Base-by-base conservation (phyloP, 2,888 invertebrate genomes). In the Electrophaes corylata region DNA sequence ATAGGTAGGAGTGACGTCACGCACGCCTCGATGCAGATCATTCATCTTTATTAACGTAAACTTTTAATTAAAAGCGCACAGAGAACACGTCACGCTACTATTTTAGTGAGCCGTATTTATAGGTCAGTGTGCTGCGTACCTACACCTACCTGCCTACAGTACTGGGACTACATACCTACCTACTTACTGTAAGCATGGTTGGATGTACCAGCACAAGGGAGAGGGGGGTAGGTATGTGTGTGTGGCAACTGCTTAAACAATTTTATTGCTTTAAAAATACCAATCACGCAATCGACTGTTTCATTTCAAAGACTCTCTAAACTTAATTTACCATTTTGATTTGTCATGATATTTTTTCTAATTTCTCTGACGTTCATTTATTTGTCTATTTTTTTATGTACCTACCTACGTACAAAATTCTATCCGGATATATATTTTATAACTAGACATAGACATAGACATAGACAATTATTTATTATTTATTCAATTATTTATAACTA, bases 81-180 rank as follows among this genome's bases (percentile, higher is more conserved):
- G 23, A 29, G 18, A 48, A 39, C 48, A 40, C 48, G 48, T 40
- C 39, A 40, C 49, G 40, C 40, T 29, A 49, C 49, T 40, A 40
- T 49, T 49, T 49, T 12, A 12, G 49, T 49, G 40, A 39, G 47
- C 37, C 37, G 8, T 26, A 26, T 48, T 48, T 48, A 48, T 39
- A 26, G 48, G 37, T 26, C 48, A n/a, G 16, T 26, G 48, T 16
- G 47, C 12, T 33, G 4, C 5, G 1, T 29, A 10, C 26, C 20
- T 20, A 29, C 10, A 29, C 26, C 8, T 29, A 10, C 26, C 2
- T 29, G 2, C 10, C n/a, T n/a, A n/a, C n/a, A n/a, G n/a, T n/a
- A n/a, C n/a, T n/a, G n/a, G n/a, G n/a, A n/a, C n/a, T n/a, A n/a
- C n/a, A n/a, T n/a, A n/a, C n/a, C n/a, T n/a, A n/a, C n/a, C n/a